These are phyloP conservation scores for Yasuhikotakia modesta DNA, from an alignment of 2,797 vertebrate genomes.

Conservation along the genomic window DNA sequence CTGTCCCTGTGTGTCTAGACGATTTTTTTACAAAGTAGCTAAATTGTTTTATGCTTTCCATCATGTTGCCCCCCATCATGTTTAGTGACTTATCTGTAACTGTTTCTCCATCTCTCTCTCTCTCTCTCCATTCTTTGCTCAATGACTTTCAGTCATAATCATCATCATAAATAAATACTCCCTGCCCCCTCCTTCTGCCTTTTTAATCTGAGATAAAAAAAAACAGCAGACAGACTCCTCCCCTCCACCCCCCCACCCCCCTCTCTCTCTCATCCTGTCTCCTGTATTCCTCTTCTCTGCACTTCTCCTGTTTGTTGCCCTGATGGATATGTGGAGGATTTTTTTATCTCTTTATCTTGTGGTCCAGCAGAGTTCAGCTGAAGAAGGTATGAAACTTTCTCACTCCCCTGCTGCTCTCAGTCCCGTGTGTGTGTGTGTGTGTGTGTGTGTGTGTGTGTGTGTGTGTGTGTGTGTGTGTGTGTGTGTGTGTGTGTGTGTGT, in stretches of 20 bases:
- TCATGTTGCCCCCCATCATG: conserved; percentile 35
- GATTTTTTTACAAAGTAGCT: conserved; percentile 63
- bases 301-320: conserved; percentile 70
- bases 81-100: not conserved
- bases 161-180: conserved; percentile 54
- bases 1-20: conserved; percentile 67
- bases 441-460: too few species aligned
- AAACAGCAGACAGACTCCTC: conserved; percentile 75
- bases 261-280: conserved; percentile 63
- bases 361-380: conserved; percentile 78
- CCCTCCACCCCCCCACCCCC: conserved; percentile 42
- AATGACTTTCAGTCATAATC: conserved; percentile 54
- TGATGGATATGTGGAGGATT: conserved; percentile 80
- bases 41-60: conserved; percentile 65
- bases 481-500: not conserved
- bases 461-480: not conserved
- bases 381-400: conserved; percentile 77
- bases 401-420: not conserved
- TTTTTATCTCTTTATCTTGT: conserved; percentile 77
- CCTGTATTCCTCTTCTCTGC: conserved; percentile 58
- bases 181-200: conserved; percentile 2
- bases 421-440: too few species aligned
- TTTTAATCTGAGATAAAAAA: conserved; percentile 63
- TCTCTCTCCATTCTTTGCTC: conserved; percentile 44
- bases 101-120: conserved; percentile 13